Base-by-base conservation (phyloP, 2,113 vertebrate species). In the Fulmarus glacialis region DNA sequence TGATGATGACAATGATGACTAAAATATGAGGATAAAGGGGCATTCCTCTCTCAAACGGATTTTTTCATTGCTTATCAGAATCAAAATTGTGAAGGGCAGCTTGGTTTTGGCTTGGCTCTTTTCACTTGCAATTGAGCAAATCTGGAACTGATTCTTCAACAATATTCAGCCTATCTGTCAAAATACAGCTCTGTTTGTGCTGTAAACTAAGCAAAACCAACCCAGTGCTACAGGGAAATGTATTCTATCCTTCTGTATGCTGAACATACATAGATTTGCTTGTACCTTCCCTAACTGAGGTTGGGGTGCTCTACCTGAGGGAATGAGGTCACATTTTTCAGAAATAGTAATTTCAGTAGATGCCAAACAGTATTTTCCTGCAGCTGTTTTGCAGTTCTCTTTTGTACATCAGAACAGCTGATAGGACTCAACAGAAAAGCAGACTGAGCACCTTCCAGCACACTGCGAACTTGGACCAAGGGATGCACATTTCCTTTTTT, bases 91-190 rank as follows among this genome's bases (percentile, higher is more conserved):
- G 5, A 84, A 91, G 78, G 58, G 48, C 42, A 82, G 64, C 70
- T 85, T 56, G 56, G 0, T 71, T 89, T 84, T 11, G 1, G 55
- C 60, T 91, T 63, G 70, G 64, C 89, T 87, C 60, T 64, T 89
- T 87, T 89, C 93, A 68, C 64, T 89, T 63, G 52, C 81, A 75
- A 67, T n/a, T 59, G 72, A 94, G 64, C 60, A 90, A 97, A 91
- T 75, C 87, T 85, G 82, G 87, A 90, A 82, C 8, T 12, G 64
- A 84, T 83, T 75, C 70, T 89, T 70, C 83, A 74, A 32, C 58
- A 79, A 27, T 23, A 47, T 68, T 64, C 77, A 94, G 68, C 29
- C 53, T 85, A 24, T 59, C 77, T 53, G 64, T 80, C 91, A 95
- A 89, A 97, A 82, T 10, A 45, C 73, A 79, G 73, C 60, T 64